phyloP scores from a whole-genome alignment of 1,140 invertebrate genomes.

The Potamilus streckersoni region DNA sequence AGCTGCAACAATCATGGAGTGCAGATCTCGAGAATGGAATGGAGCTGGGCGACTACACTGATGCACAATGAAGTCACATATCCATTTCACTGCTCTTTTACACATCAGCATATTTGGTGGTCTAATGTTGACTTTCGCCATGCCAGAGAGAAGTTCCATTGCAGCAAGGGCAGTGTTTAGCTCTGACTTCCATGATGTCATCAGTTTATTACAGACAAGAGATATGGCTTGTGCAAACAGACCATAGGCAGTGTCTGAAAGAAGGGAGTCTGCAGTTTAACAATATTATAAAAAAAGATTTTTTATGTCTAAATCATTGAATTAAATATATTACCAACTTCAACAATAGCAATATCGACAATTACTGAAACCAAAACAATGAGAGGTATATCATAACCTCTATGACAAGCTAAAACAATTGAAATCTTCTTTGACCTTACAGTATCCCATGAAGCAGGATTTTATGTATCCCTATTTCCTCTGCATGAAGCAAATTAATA shows the following conservation, averaged over 20 bases:
- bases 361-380: too few relatives aligned
- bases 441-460: too few relatives aligned
- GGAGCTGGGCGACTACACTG: slow-evolving; percentile 96
- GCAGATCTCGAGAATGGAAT: slow-evolving; percentile 92
- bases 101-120: slow-evolving; percentile 64
- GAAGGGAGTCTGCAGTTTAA: slow-evolving; percentile 1
- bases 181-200: slow-evolving; percentile 96
- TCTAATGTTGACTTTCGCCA: slow-evolving; percentile 75
- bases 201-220: slow-evolving; percentile 91
- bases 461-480: too few relatives aligned
- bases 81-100: slow-evolving; percentile 92
- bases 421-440: too few relatives aligned
- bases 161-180: slow-evolving; percentile 95
- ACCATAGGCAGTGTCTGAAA: slow-evolving; percentile 82
- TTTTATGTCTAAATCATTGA: too few relatives aligned
- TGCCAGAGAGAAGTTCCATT: slow-evolving; percentile 88
- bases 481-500: too few relatives aligned
- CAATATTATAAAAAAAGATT: neutral
- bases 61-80: slow-evolving; percentile 96
- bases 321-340: too few relatives aligned
- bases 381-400: too few relatives aligned
- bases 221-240: slow-evolving; percentile 92
- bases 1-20: slow-evolving; percentile 82
- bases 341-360: too few relatives aligned
- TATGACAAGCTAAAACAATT: too few relatives aligned